Evolutionary conservation across 2,113 vertebrate species (phyloP).

Genomic region (Alethe diademata): DNA sequence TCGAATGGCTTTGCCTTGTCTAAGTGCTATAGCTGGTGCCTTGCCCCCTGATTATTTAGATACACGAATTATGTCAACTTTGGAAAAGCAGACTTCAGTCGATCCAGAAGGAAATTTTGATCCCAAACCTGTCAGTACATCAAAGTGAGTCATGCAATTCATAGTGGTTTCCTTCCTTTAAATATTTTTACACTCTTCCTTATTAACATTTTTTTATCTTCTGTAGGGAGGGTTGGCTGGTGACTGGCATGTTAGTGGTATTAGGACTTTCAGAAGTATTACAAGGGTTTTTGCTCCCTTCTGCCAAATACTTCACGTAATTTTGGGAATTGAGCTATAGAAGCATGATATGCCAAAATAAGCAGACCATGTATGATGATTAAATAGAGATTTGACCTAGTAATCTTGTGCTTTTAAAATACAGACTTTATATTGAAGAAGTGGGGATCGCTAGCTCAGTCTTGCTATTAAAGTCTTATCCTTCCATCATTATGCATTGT

Average conservation of each 20-base stretch:
- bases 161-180: not conserved
- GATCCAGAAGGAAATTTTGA: constrained; percentile 97
- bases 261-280: not conserved
- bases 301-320: not conserved
- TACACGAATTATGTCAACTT: constrained; percentile 79
- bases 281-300: not conserved
- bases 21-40: constrained; percentile 95
- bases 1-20: constrained; percentile 97
- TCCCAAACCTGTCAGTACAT: constrained; percentile 92
- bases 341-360: not conserved
- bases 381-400: not conserved
- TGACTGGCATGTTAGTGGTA: not conserved
- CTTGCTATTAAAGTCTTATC: not conserved
- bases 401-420: not conserved
- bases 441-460: not conserved
- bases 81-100: constrained; percentile 90
- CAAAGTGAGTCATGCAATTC: constrained; percentile 81
- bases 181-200: not conserved
- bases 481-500: not conserved
- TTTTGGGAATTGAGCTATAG: not conserved
- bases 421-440: not conserved
- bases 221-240: not conserved
- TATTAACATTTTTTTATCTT: not conserved
- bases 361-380: not conserved
- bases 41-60: constrained; percentile 95